These are phyloP conservation scores for Tetranychus cinnabarinus DNA, from an alignment of 1,140 invertebrate species.

Conservation along the genomic window DNA sequence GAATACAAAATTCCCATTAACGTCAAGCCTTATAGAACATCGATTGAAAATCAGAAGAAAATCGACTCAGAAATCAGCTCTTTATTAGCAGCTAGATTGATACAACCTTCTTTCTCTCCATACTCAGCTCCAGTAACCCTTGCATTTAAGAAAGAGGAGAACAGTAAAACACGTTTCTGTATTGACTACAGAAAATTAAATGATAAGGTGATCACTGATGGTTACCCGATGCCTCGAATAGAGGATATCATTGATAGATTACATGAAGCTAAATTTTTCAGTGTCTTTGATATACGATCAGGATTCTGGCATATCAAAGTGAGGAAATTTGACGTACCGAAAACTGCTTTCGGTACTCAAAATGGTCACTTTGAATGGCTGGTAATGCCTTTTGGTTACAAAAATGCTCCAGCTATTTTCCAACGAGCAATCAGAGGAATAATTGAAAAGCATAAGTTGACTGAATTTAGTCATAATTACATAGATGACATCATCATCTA, in stretches of 20 bases:
- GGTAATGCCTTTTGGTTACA: conserved; percentile 23
- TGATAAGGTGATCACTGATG: conserved; percentile 18
- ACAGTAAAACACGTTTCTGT: conserved; percentile 17
- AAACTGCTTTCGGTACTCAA: conserved; percentile 22
- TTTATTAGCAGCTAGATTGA: conserved; percentile 17
- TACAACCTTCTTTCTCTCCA: conserved; percentile 16
- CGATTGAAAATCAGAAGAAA: not conserved
- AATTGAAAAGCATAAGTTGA: conserved; percentile 10
- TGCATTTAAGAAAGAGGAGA: conserved; percentile 22
- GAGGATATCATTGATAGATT: conserved; percentile 22
- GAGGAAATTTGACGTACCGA: conserved; percentile 18
- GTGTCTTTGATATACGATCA: conserved; percentile 17
- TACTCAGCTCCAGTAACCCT: conserved; percentile 24
- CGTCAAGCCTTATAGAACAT: not conserved
- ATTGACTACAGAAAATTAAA: conserved; percentile 27
- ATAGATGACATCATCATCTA: conserved; percentile 11
- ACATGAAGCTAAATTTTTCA: not conserved
- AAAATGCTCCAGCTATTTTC: conserved; percentile 21
- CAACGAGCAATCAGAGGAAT: conserved; percentile 20
- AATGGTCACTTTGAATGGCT: conserved; percentile 21
- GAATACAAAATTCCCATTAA: not conserved
- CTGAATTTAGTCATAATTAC: conserved; percentile 1
- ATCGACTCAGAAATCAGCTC: conserved; percentile 14
- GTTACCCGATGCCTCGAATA: conserved; percentile 27
- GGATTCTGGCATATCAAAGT: conserved; percentile 25